Evolutionary conservation across 2,888 invertebrate species (phyloP), one percentile per base, ranked within the genome.

Genomic region (Hololepta plana): DNA sequence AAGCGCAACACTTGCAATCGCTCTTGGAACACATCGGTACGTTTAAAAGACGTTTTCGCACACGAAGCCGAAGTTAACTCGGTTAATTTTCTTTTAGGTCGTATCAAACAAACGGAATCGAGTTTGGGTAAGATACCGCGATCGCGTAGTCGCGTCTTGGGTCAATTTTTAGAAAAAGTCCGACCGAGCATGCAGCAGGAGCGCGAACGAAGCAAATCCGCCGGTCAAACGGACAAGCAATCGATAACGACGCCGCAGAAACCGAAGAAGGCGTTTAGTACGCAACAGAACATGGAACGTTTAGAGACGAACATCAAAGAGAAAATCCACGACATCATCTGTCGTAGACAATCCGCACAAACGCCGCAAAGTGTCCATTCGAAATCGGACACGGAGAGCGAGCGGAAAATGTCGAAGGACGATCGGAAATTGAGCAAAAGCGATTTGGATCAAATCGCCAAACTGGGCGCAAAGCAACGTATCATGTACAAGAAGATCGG

Each of bases 161-260:
- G 62, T 28, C 65, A 67, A 37, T 42, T 66, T 21, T 56, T 66
- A 14, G 66, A 66, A 32, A 66, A 64, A 43, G 63, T 64, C 10
- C 47, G 59, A 17, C 52, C 52, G 12, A 46, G 43, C 32, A 38
- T 43, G 20, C 52, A 51, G 5, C 50, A 50, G 34, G 50, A 53
- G 32, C 38, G 51, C 12, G 53, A 54, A 36, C 39, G 53, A 4
- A 51, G 51, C 32, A 53, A 53, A 40, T 53, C 52, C 2, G 50
- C 48, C 0, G 46, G 48, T 3, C 47, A 48, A 19, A 37, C 41
- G 1, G 49, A 51, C 19, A 50, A 49, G 30, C 44, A 43, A 4
- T 23, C 35, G 2, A 12, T 24, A 21, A 21, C 24, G 11, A 46
- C 42, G 13, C 38, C 41, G 5, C 36, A 32, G 25, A 43, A 43